Evolutionary conservation across 2,797 vertebrate species (phyloP), one percentile per base, ranked within the genome.

Genomic region (Hapalemur alaotrensis): DNA sequence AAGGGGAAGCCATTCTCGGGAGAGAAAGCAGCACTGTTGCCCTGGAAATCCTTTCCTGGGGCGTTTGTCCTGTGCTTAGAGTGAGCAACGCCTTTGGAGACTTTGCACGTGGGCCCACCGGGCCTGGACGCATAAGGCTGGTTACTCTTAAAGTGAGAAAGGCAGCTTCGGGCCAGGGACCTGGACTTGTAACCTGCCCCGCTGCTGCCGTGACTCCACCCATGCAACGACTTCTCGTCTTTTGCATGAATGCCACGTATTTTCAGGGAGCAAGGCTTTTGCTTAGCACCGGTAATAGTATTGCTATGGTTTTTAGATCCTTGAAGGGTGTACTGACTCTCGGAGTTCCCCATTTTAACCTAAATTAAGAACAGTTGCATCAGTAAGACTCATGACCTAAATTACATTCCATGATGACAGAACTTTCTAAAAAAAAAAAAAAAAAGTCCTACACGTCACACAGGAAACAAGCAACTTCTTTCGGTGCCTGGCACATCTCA

Each of bases 281-380:
- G 99, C 98, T 99, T 99, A 93, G 98, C 97, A 97, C 99, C 98
- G 5, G 99, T 95, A 81, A 99, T 92, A 76, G 99, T 85, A 90
- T 97, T 98, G 97, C 97, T 83, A 65, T 99, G 99, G 94, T 98
- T 99, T 98, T 99, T 99, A 15, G 99, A 98, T 91, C 99, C 99
- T 98, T 99, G 99, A 97, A 99, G 98, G 97, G 99, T 99, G 97
- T 99, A 99, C 80, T 99, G 99, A 98, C 99, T 99, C 98, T 99
- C 99, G 43, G 99, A 99, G 98, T 99, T 99, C 93, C 99, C 99
- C 99, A 99, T 99, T 92, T 96, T 99, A 94, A 97, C 99, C 98
- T 99, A 99, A 97, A 98, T 97, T 70, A 96, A 98, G 86, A 97
- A 96, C 7, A 96, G 43, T 30, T 90, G 85, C n/a, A 88, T 97